Evolutionary conservation across 2,113 vertebrate genomes (phyloP).

Genomic region (Antechinus stuartii): DNA sequence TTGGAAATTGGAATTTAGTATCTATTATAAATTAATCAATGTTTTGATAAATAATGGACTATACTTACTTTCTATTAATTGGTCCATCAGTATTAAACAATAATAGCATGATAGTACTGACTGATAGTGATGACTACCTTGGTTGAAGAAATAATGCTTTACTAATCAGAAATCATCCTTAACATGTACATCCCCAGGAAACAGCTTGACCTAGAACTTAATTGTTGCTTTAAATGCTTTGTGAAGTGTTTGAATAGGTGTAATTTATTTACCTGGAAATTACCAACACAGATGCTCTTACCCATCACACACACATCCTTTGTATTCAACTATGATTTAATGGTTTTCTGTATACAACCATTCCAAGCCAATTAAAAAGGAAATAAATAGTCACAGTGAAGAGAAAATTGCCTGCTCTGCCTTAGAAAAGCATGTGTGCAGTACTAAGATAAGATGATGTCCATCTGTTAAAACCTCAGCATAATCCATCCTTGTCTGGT

Average conservation of each 20-base stretch:
- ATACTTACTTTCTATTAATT: background rate
- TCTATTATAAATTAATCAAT: background rate
- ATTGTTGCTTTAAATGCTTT: slow-evolving; percentile 63
- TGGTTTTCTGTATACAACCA: slow-evolving; percentile 72
- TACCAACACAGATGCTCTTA: slow-evolving; percentile 69
- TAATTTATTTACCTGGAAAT: slow-evolving; percentile 81
- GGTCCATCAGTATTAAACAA: background rate
- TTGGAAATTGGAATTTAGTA: background rate
- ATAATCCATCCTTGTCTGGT: slow-evolving; percentile 53
- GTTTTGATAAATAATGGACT: background rate
- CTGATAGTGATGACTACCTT: slow-evolving; percentile 43
- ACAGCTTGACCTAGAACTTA: slow-evolving; percentile 58
- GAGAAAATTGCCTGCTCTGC: slow-evolving; percentile 75
- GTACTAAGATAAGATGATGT: slow-evolving; percentile 71
- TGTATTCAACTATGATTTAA: slow-evolving; percentile 78
- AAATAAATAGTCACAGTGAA: slow-evolving; percentile 79
- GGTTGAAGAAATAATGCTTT: slow-evolving; percentile 36
- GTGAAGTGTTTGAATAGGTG: slow-evolving; percentile 58
- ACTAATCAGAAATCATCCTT: slow-evolving; percentile 47
- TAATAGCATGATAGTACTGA: slow-evolving; percentile 29
- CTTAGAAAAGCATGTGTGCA: slow-evolving; percentile 66
- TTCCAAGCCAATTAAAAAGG: slow-evolving; percentile 81
- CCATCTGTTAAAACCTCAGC: slow-evolving; percentile 70
- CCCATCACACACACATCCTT: slow-evolving; percentile 44
- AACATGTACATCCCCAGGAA: slow-evolving; percentile 42